phyloP scores from a whole-genome alignment of 2,113 vertebrate genomes.

The Trematomus loennbergii region DNA sequence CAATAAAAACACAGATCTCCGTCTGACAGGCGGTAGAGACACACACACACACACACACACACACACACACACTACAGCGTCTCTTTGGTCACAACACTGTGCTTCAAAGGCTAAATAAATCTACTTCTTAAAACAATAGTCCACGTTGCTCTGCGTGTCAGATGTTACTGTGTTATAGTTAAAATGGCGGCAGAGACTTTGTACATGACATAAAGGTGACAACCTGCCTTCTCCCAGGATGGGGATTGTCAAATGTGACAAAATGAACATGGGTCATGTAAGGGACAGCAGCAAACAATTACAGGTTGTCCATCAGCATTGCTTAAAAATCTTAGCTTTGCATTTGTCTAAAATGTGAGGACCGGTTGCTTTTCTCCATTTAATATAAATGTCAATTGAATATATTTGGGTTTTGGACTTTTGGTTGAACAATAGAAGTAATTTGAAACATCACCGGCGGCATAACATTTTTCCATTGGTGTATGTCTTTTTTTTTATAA shows the following conservation, averaged over 20 bases:
- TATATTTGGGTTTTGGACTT: neutral
- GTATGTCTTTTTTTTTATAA: neutral
- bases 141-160: neutral
- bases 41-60: constrained; percentile 19
- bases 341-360: neutral
- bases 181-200: neutral
- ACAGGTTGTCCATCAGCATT: neutral
- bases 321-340: neutral
- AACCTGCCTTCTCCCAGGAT: neutral
- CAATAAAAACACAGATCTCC: constrained; percentile 42
- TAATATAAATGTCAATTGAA: neutral
- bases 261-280: neutral
- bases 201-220: neutral
- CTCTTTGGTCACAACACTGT: no score
- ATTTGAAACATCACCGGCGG: neutral
- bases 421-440: neutral
- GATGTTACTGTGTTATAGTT: neutral
- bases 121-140: constrained; percentile 11
- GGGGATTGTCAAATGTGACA: neutral
- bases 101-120: no score
- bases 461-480: neutral
- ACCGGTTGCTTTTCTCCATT: neutral
- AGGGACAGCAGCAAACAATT: neutral
- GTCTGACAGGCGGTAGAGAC: constrained; percentile 32
- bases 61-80: constrained; percentile 6